These are phyloP conservation scores for Ephialtes manifestator DNA, from an alignment of 2,888 invertebrate species.

Conservation along the genomic window DNA sequence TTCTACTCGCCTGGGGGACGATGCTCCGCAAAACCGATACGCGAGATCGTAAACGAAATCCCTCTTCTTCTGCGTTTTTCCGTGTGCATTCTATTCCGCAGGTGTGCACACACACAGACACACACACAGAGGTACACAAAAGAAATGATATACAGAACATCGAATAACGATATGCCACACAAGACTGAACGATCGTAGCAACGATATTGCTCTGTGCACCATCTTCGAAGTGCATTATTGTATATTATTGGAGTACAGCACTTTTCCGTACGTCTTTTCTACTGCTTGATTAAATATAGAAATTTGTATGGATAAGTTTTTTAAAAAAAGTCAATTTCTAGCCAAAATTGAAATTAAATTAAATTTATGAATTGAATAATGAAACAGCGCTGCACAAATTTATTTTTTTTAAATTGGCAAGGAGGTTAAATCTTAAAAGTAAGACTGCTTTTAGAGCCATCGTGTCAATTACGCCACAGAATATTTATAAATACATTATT, in stretches of 20 bases:
- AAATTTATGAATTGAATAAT: too few species aligned
- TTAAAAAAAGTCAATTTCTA: too few species aligned
- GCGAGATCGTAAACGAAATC: constrained; percentile 34
- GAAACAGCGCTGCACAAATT: too few species aligned
- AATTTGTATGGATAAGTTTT: too few species aligned
- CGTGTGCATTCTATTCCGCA: not conserved
- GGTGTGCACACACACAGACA: not conserved
- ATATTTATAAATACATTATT: too few species aligned
- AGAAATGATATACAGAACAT: constrained; percentile 15
- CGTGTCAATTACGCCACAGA: too few species aligned
- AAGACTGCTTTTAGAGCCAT: too few species aligned
- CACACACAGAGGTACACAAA: constrained; percentile 8
- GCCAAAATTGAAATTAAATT: too few species aligned
- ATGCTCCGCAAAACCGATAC: constrained; percentile 27
- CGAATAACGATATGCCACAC: constrained; percentile 30
- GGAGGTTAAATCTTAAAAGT: too few species aligned
- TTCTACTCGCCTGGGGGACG: constrained; percentile 36
- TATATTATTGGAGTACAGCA: not conserved
- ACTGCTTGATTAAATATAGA: too few species aligned
- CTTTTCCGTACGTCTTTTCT: not conserved
- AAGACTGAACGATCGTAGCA: not conserved
- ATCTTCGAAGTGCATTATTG: not conserved
- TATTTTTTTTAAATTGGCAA: too few species aligned
- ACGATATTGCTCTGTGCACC: not conserved
- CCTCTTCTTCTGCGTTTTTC: not conserved